These are phyloP conservation scores for Drosophila tanythrix DNA, from an alignment of 2,888 invertebrate species.

Conservation along the genomic window DNA sequence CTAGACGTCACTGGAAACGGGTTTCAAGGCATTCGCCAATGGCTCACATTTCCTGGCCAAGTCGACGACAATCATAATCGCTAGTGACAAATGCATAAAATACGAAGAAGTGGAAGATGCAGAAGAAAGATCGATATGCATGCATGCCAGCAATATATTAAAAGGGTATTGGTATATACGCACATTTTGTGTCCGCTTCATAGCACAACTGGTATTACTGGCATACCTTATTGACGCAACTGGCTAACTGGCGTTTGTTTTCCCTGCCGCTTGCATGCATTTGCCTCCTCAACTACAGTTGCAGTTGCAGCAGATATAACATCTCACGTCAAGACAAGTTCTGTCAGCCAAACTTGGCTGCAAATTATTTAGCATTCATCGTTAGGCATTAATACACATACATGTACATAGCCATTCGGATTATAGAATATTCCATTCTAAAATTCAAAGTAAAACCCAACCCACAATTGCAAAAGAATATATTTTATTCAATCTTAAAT, in stretches of 20 bases:
- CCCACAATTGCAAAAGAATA: neutral
- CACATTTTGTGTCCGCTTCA: neutral
- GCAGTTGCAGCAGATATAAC: conserved; percentile 10
- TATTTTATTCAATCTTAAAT: neutral
- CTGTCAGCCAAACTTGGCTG: conserved; percentile 39
- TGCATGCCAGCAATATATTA: conserved; percentile 19
- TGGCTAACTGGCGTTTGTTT: conserved; percentile 37
- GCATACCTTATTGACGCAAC: conserved; percentile 44
- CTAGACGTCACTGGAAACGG: conserved; percentile 27
- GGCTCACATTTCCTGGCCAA: conserved; percentile 67
- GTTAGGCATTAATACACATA: neutral
- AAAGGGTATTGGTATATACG: conserved; percentile 33
- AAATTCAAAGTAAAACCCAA: neutral
- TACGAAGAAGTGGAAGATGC: conserved; percentile 17
- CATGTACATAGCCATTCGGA: conserved; percentile 6
- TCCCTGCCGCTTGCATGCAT: conserved; percentile 29
- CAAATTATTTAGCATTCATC: conserved; percentile 35
- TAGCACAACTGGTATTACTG: conserved; percentile 49
- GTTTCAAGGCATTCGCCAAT: conserved; percentile 35
- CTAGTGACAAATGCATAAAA: conserved; percentile 67
- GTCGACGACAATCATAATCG: conserved; percentile 77
- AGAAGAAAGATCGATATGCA: conserved; percentile 26
- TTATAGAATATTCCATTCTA: neutral
- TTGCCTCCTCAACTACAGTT: conserved; percentile 16
- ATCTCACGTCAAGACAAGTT: conserved; percentile 60